These are phyloP conservation scores for Molossus molossus DNA, from an alignment of 2,797 vertebrate species.

Conservation along the genomic window DNA sequence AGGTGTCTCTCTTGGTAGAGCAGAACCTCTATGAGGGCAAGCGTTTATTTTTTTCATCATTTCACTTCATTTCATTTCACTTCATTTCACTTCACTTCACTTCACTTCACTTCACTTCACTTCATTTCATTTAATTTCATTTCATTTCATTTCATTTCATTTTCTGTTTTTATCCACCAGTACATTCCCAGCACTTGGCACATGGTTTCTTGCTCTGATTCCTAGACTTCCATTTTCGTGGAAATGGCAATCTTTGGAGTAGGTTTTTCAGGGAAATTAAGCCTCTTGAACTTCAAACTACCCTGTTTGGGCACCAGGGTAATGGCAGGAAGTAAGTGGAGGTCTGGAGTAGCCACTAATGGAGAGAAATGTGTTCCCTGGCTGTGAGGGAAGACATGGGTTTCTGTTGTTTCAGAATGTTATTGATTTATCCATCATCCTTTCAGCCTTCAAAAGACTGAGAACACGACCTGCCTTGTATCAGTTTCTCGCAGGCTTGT, in stretches of 20 bases:
- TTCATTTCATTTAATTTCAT: no score
- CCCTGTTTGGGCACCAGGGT: not conserved
- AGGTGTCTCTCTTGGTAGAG: not conserved
- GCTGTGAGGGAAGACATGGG: not conserved
- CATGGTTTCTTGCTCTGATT: not conserved
- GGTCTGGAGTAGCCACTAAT: not conserved
- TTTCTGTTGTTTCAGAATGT: not conserved
- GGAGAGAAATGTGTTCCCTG: not conserved
- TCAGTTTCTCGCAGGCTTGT: not conserved
- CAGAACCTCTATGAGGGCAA: not conserved
- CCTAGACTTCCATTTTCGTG: not conserved
- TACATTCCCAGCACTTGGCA: not conserved
- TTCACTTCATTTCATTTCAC: no score
- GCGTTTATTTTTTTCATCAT: not conserved
- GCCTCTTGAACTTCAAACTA: not conserved
- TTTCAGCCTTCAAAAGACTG: not conserved
- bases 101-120: no score
- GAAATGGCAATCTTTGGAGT: not conserved
- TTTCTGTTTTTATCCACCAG: not conserved
- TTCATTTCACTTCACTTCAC: no score
- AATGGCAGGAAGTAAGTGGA: not conserved
- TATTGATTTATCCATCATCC: not conserved
- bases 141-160: no score
- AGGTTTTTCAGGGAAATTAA: conserved; percentile 6
- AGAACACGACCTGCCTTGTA: not conserved